These are phyloP conservation scores for Priocnemis perturbator DNA, from an alignment of 2,888 invertebrate species.

Conservation along the genomic window DNA sequence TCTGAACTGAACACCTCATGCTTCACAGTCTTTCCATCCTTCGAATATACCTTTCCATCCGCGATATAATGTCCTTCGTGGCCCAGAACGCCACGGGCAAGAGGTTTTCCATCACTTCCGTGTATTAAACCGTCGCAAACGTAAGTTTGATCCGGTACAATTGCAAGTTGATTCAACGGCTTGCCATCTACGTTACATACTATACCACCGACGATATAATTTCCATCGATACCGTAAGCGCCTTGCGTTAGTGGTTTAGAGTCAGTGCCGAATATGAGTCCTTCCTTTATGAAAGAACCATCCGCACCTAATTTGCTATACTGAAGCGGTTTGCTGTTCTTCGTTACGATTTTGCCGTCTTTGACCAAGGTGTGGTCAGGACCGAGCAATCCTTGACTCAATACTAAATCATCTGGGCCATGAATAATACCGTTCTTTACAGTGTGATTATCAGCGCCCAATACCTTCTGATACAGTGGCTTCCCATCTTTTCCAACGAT, in stretches of 20 bases:
- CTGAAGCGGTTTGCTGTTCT: conserved; percentile 67
- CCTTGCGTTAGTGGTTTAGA: conserved; percentile 69
- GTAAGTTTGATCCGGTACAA: conserved; percentile 68
- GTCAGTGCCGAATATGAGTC: conserved; percentile 64
- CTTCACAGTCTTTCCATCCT: conserved; percentile 69
- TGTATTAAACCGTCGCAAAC: conserved; percentile 67
- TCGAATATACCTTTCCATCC: conserved; percentile 68
- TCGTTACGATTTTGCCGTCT: conserved; percentile 67
- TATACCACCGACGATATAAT: conserved; percentile 68
- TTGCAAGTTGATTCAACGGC: conserved; percentile 62
- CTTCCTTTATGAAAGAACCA: conserved; percentile 69
- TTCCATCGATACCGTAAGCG: conserved; percentile 65
- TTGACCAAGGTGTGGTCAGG: conserved; percentile 63
- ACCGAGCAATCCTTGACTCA: conserved; percentile 62
- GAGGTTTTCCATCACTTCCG: conserved; percentile 64
- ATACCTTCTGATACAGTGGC: conserved; percentile 54
- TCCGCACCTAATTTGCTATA: conserved; percentile 62
- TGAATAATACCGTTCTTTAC: conserved; percentile 66
- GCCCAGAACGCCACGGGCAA: conserved; percentile 65
- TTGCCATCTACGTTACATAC: conserved; percentile 69
- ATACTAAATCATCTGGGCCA: conserved; percentile 52
- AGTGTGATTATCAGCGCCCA: conserved; percentile 60
- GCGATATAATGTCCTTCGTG: conserved; percentile 65
- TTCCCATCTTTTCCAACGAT: conserved; percentile 67
- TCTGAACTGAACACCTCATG: conserved; percentile 70